phyloP scores from a whole-genome alignment of 2,888 invertebrate species.

The Incurvaria masculella region DNA sequence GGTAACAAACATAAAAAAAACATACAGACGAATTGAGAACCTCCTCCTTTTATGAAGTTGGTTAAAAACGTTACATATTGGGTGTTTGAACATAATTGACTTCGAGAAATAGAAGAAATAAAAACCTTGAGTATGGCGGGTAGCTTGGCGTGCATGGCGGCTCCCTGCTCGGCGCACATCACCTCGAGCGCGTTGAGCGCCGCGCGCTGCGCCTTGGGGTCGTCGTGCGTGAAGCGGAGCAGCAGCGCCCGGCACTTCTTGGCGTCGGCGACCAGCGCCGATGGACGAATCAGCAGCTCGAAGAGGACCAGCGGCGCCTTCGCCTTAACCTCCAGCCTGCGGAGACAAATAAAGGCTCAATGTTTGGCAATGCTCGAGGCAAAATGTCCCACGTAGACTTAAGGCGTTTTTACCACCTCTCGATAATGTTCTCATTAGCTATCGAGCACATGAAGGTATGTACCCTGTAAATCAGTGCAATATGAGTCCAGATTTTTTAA shows the following conservation, averaged over 20 bases:
- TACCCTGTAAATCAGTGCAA: too few relatives aligned
- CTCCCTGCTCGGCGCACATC: slow-evolving; percentile 77
- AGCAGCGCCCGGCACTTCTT: slow-evolving; percentile 74
- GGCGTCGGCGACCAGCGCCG: slow-evolving; percentile 64
- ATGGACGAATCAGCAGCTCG: slow-evolving; percentile 79
- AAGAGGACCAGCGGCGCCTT: slow-evolving; percentile 93
- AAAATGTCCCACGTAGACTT: neutral
- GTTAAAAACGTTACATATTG: too few relatives aligned
- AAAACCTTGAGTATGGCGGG: slow-evolving; percentile 84
- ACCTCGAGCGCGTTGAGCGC: slow-evolving; percentile 94
- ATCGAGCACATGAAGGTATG: too few relatives aligned
- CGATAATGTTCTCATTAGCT: too few relatives aligned
- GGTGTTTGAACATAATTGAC: too few relatives aligned
- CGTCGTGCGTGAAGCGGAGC: slow-evolving; percentile 78
- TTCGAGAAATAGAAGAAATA: too few relatives aligned
- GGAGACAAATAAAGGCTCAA: neutral
- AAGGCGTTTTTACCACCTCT: neutral
- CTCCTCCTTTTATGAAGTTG: too few relatives aligned
- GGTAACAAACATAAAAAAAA: too few relatives aligned
- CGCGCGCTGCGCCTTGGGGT: slow-evolving; percentile 84
- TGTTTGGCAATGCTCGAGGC: neutral
- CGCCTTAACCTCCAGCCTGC: slow-evolving; percentile 81
- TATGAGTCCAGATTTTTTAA: neutral
- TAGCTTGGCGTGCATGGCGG: slow-evolving; percentile 81
- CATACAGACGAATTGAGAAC: too few relatives aligned